A percentile compares a stretch with the other conserved stretches of the same genome.
Conservation (phyloP, 1,140 invertebrate species). For the Coboldia fuscipes region DNA sequence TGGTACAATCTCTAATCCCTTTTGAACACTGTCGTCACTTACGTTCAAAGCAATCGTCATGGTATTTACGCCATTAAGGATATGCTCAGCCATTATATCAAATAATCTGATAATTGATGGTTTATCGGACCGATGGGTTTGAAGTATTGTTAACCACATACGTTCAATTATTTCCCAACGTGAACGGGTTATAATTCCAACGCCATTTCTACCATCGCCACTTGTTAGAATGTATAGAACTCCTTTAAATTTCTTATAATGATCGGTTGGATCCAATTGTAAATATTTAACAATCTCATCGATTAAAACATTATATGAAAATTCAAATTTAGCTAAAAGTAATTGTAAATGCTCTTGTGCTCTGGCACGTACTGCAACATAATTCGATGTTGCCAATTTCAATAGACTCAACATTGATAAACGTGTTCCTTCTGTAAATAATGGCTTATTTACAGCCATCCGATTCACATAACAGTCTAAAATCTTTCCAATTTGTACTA, state of each 20-base stretch:
- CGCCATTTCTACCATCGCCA: conserved; percentile 26
- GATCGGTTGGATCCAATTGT: conserved; percentile 27
- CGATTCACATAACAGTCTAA: conserved; percentile 43
- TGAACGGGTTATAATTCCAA: conserved; percentile 40
- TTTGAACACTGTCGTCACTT: conserved; percentile 25
- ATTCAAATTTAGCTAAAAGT: conserved; percentile 28
- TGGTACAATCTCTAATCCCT: conserved; percentile 22
- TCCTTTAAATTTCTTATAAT: conserved; percentile 61
- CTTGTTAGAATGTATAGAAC: conserved; percentile 53
- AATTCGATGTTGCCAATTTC: conserved; percentile 38
- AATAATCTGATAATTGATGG: conserved; percentile 54
- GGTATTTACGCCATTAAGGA: conserved; percentile 29
- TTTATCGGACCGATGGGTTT: conserved; percentile 58
- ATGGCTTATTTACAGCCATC: conserved; percentile 18
- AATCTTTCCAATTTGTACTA: conserved; percentile 38
- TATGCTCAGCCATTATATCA: conserved; percentile 28
- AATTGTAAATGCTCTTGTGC: conserved; percentile 37
- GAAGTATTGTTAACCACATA: conserved; percentile 54
- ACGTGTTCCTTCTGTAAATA: no score
- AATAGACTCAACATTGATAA: conserved; percentile 40
- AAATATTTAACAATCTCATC: conserved; percentile 36
- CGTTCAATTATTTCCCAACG: conserved; percentile 50
- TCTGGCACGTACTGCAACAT: conserved; percentile 34
- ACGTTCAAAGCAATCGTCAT: conserved; percentile 33
- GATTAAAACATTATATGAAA: conserved; percentile 33